Base-by-base conservation (phyloP, 2,888 invertebrate genomes). In the Lasioglossum leucozonium region DNA sequence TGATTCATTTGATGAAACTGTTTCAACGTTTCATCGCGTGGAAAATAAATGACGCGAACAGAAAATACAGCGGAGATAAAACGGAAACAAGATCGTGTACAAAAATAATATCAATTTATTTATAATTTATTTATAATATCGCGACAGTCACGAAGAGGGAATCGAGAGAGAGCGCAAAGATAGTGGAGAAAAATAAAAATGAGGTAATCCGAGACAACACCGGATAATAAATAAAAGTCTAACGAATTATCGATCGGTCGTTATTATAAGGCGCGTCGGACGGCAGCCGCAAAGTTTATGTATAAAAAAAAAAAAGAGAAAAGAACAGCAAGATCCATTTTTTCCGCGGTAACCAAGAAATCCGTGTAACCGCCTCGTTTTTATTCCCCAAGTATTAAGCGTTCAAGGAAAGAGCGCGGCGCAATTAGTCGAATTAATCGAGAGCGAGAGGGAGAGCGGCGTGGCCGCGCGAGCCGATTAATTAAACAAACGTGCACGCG, bases 341-440 rank as follows among this genome's bases (percentile, higher is more conserved):
- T 58, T 58, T 4, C 26, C 58, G 13, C 11, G 58, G 13, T 3
- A 58, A 26, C 58, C 26, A 26, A 58, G 58, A 58, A 58, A 58
- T 58, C 58, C 58, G n/a, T 58, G 58, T 58, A 58, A 58, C n/a
- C 51, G 51, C 58, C 26, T 13, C 26, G 4, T 11, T 58, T 26
- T 13, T n/a, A n/a, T n/a, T n/a, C n/a, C n/a, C 58, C 26, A 26
- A 58, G 13, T 58, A 26, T 26, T 26, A 51, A 51, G n/a, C 37
- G 40, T 13, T 4, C 8, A 42, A 16, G 42, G 71, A 16, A 71
- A 76, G 26, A 30, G 44, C 37, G 51, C 10, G 16, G 26, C 16
- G 37, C 47, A 72, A 81, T 69, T 75, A 65, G 58, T 55, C 47
- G 74, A 79, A 79, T 78, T 62, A 71, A 79, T 79, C 81, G 81